Evolutionary conservation across 2,113 vertebrate genomes (phyloP).

Genomic region (Myrmecophaga tridactyla): DNA sequence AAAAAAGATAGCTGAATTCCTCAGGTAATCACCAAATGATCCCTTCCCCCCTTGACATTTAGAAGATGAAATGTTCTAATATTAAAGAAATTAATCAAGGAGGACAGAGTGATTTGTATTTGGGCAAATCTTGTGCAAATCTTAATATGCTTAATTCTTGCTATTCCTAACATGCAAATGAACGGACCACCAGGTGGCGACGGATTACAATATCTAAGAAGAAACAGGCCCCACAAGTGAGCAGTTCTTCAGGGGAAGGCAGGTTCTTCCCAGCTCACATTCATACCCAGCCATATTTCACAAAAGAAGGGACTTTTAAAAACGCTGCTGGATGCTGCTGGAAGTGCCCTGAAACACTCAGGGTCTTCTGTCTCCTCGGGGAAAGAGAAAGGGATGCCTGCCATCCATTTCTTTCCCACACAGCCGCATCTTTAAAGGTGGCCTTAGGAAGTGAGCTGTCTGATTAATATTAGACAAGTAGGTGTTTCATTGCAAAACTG

Average conservation of each 20-base stretch:
- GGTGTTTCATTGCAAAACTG: not conserved
- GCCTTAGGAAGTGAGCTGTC: not conserved
- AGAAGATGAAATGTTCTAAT: conserved; percentile 20
- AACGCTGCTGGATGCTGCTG: not conserved
- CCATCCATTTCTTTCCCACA: not conserved
- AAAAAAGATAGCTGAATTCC: not conserved
- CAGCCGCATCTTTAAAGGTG: not conserved
- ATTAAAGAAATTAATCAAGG: conserved; percentile 42
- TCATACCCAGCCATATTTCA: conserved; percentile 13
- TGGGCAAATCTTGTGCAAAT: not conserved
- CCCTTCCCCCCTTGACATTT: not conserved
- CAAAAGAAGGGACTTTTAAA: conserved; percentile 2
- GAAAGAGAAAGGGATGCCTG: not conserved
- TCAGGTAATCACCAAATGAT: not conserved
- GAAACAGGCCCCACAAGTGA: not conserved
- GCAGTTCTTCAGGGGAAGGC: not conserved
- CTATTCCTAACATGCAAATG: not conserved
- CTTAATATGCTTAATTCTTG: not conserved
- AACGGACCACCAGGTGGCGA: conserved; percentile 76
- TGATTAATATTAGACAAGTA: not conserved
- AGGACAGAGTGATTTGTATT: conserved; percentile 27
- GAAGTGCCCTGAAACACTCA: not conserved
- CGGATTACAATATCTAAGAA: conserved; percentile 65
- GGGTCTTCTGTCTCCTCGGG: not conserved
- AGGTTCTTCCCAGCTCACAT: not conserved